A percentile compares a stretch with the other conserved stretches of the same genome.
These are phyloP conservation scores for Diarsia rubi DNA, from an alignment of 2,888 invertebrate species.

Conservation along the genomic window DNA sequence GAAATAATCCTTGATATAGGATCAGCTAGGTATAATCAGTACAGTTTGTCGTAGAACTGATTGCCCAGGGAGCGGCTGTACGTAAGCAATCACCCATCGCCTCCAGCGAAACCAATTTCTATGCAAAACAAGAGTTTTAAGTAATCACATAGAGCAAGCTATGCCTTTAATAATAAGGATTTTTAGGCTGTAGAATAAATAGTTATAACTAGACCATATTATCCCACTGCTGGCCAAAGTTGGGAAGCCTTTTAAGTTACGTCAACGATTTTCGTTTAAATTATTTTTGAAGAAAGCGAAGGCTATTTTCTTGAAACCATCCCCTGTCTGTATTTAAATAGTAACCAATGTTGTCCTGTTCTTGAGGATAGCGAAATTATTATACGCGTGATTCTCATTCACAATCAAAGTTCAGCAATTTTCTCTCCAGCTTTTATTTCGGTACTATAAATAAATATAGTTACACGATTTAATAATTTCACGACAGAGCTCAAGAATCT, in stretches of 20 bases:
- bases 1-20: no score
- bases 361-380: not conserved
- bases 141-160: not conserved
- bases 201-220: no score
- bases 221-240: no score
- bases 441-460: not conserved
- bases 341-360: not conserved
- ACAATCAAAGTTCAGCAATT: not conserved
- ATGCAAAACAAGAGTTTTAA: slow-evolving; percentile 24
- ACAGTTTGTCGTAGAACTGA: not conserved
- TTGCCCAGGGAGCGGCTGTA: not conserved
- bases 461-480: slow-evolving; percentile 39
- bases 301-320: not conserved
- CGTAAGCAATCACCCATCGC: not conserved
- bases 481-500: slow-evolving; percentile 35
- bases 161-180: not conserved
- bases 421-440: slow-evolving; percentile 10
- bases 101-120: not conserved
- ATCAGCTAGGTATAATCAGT: not conserved
- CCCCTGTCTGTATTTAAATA: not conserved
- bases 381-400: not conserved
- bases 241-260: no score
- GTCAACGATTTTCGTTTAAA: not conserved
- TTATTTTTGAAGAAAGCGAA: not conserved
- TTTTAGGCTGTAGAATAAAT: not conserved